These are phyloP conservation scores for Zaprionus ornatus DNA, from an alignment of 1,140 invertebrate species.

Conservation along the genomic window DNA sequence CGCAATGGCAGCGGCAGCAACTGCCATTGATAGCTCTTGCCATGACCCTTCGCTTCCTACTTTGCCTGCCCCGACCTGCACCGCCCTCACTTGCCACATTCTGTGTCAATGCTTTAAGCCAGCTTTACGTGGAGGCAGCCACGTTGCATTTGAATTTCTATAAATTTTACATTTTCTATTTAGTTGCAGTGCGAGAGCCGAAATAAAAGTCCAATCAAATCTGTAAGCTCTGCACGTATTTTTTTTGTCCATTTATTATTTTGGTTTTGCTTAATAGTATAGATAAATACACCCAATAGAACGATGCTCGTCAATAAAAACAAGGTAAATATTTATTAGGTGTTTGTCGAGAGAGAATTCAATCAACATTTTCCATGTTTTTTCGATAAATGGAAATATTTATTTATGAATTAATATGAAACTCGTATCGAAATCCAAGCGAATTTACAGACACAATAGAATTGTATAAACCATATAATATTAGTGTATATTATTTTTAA, in stretches of 20 bases:
- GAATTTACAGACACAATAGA: too few species aligned
- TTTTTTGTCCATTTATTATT: conserved; percentile 30
- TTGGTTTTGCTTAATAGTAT: conserved; percentile 14
- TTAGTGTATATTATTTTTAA: not conserved
- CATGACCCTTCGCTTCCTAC: conserved; percentile 9
- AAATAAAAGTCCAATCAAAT: conserved; percentile 50
- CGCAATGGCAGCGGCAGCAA: conserved; percentile 30
- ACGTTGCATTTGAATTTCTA: conserved; percentile 74
- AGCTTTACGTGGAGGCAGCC: conserved; percentile 56
- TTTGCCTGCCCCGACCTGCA: not conserved
- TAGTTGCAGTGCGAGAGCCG: conserved; percentile 58
- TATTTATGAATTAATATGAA: not conserved
- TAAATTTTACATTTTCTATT: conserved; percentile 80
- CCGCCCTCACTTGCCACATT: conserved; percentile 4
- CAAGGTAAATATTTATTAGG: not conserved
- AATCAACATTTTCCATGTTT: not conserved
- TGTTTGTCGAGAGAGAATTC: not conserved
- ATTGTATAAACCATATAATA: too few species aligned
- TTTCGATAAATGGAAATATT: not conserved
- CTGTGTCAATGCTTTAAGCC: conserved; percentile 62
- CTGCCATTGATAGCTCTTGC: conserved; percentile 71
- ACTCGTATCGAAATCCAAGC: too few species aligned
- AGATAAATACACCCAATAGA: not conserved
- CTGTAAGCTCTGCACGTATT: conserved; percentile 34
- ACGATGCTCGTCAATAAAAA: not conserved